A percentile compares a stretch with the other conserved stretches of the same genome.
These are phyloP conservation scores for Gonioctena quinquepunctata DNA, from an alignment of 1,140 invertebrate species.

Conservation along the genomic window DNA sequence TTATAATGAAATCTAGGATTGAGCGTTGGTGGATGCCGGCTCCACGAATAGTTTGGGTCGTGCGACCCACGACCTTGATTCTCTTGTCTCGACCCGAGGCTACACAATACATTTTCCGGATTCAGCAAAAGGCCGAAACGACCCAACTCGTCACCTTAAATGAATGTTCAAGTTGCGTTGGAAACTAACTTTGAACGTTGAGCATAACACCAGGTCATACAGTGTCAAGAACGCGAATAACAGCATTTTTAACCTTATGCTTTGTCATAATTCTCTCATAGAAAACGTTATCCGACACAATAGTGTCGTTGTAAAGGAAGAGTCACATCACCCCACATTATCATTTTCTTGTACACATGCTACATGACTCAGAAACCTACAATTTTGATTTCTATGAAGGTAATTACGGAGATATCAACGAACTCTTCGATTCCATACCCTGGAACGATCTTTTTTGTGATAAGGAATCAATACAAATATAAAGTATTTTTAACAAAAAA, in stretches of 20 bases:
- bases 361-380: not conserved
- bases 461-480: not conserved
- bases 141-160: too few relatives aligned
- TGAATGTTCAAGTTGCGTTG: too few relatives aligned
- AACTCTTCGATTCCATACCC: not conserved
- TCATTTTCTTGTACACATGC: not conserved
- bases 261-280: not conserved
- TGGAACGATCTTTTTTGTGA: not conserved
- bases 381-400: not conserved
- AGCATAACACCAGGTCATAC: too few relatives aligned
- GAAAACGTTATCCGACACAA: not conserved
- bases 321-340: not conserved
- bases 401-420: not conserved
- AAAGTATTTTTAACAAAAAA: too few relatives aligned
- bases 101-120: too few relatives aligned
- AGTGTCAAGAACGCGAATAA: not conserved
- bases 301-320: not conserved
- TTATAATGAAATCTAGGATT: too few relatives aligned
- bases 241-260: not conserved
- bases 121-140: too few relatives aligned
- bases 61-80: too few relatives aligned
- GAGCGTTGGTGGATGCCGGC: too few relatives aligned
- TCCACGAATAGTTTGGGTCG: too few relatives aligned
- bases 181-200: too few relatives aligned
- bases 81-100: too few relatives aligned